Conservation (phyloP, 1,140 invertebrate species). For the Bombus superbus region DNA sequence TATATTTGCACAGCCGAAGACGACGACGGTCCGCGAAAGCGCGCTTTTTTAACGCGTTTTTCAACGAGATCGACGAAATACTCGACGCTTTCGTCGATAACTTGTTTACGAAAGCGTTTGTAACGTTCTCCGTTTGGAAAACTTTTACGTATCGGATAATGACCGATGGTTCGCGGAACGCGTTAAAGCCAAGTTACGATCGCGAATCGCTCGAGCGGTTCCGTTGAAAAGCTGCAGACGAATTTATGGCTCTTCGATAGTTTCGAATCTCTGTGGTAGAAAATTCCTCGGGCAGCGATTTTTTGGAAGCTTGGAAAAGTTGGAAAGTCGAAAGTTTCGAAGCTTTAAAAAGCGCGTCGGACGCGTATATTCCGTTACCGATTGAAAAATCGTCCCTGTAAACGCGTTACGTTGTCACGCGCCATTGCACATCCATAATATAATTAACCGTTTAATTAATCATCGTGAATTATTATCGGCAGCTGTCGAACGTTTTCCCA, state of each 20-base stretch:
- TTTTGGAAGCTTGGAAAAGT: too few relatives aligned
- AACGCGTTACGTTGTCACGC: background rate
- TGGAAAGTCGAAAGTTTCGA: too few relatives aligned
- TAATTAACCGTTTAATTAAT: background rate
- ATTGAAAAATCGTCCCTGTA: background rate
- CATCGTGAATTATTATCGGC: background rate
- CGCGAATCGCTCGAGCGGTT: background rate
- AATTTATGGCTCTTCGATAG: constrained; percentile 15
- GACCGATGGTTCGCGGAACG: background rate
- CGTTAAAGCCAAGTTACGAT: background rate
- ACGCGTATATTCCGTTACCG: background rate
- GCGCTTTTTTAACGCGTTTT: too few relatives aligned
- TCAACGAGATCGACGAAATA: too few relatives aligned
- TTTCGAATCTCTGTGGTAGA: too few relatives aligned
- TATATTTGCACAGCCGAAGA: too few relatives aligned
- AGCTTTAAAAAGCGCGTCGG: too few relatives aligned
- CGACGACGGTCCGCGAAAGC: too few relatives aligned
- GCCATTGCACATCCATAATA: background rate
- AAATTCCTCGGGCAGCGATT: too few relatives aligned
- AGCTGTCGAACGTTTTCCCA: background rate
- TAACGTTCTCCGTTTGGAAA: background rate
- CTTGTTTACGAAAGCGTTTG: too few relatives aligned
- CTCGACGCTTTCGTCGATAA: too few relatives aligned
- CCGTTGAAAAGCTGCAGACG: background rate
- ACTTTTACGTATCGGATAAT: too few relatives aligned